Percentiles rank a stretch among this genome's conserved stretches.
These are phyloP conservation scores for Premnoplex brunnescens DNA, from an alignment of 2,797 vertebrate genomes.

Conservation along the genomic window DNA sequence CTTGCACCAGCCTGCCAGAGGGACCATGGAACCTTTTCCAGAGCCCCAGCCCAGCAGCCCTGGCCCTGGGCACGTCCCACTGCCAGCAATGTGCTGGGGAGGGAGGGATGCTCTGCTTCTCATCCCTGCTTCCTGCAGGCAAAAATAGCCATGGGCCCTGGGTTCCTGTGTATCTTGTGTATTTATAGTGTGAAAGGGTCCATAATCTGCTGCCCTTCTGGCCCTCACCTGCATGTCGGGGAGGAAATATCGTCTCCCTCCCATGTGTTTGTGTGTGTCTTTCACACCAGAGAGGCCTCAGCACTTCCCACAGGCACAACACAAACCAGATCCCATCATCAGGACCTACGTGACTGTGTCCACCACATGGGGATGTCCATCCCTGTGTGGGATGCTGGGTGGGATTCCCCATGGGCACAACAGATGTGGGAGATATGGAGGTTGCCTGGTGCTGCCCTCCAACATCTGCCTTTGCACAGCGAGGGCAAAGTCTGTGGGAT, in stretches of 20 bases:
- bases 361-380: fast-evolving
- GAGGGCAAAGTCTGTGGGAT: fast-evolving
- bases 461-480: neutral
- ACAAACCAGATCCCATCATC: fast-evolving
- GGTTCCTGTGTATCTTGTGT: conserved; percentile 34
- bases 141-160: conserved; percentile 2
- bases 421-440: fast-evolving
- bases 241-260: neutral
- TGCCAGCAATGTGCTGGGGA: neutral
- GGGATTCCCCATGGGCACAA: fast-evolving
- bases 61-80: neutral
- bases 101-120: conserved; percentile 46
- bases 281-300: neutral
- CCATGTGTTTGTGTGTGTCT: fast-evolving
- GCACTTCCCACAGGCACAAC: neutral
- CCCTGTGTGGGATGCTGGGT: neutral
- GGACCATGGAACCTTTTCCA: neutral
- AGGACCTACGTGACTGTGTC: neutral
- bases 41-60: neutral
- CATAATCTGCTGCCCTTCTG: neutral
- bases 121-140: conserved; percentile 48
- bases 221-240: neutral
- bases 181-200: conserved; percentile 38
- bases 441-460: fast-evolving
- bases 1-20: neutral